Evolutionary conservation across 2,888 invertebrate species (phyloP), one percentile per base, ranked within the genome.

Genomic region (Xestoiulus laeticollis): DNA sequence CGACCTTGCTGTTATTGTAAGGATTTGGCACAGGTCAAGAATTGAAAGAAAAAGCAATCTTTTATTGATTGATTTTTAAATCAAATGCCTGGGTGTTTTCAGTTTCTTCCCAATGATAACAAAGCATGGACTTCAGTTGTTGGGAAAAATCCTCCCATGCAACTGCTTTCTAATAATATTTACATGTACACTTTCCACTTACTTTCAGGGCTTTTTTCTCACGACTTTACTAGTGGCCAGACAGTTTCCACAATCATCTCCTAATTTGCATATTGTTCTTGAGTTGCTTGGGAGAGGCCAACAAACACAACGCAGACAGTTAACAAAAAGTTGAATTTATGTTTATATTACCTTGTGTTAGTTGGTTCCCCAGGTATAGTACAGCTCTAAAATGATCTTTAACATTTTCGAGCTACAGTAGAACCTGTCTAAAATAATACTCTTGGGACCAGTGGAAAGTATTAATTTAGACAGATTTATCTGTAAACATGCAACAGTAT

Each of bases 31-130:
- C 78, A 30, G 78, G 78, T 32, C 78, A 78, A 26, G 26, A 78
- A 30, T n/a, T 30, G 26, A 30, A 68, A 12, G 68, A 68, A 78
- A 78, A 78, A 26, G 10, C 26, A 78, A n/a, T 30, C 30, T 78
- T 78, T 78, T 30, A 78, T 78, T 78, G 78, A 78, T 78, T 78
- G 78, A 78, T 78, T 78, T 78, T 78, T 78, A 16, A 78, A 78
- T 78, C 78, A 30, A 78, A 78, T 16, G 30, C 10, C 16, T 78
- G 16, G 26, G 78, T 78, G 78, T 14, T 78, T 68, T 26, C 68
- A 68, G 26, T 68, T 68, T 68, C 68, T 26, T 68, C 12, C 26
- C 68, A 26, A 3, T 68, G 78, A 78, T 78, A 30, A 78, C 78
- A 26, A 12, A 68, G 26, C 26, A 26, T 14, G 68, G 26, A 68